Percentiles rank a stretch among this genome's conserved stretches.
Evolutionary conservation across 2,797 vertebrate genomes (phyloP).

Genomic region (Sebastes diaconus): DNA sequence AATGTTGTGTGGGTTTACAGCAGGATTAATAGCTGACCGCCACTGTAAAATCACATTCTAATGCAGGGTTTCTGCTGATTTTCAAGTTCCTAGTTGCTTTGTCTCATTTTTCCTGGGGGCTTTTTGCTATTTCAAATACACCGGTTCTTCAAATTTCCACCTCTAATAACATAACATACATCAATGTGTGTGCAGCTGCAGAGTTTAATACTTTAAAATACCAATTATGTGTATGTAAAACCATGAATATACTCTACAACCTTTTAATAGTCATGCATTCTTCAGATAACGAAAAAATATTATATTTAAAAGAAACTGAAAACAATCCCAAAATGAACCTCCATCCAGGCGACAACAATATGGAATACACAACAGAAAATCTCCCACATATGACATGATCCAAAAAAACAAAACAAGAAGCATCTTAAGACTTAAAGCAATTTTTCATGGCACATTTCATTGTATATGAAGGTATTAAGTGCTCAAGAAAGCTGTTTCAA

Average conservation of each 20-base stretch:
- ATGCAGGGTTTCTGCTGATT: background rate
- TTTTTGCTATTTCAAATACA: background rate
- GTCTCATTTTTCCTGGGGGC: background rate
- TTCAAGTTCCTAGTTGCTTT: background rate
- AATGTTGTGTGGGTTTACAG: background rate
- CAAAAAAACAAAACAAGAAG: background rate
- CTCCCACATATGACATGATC: background rate
- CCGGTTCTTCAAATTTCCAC: background rate
- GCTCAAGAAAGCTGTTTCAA: background rate
- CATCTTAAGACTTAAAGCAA: background rate
- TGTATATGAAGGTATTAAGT: too few relatives aligned
- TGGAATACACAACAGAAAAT: background rate
- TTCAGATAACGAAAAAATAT: too few relatives aligned
- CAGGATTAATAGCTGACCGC: background rate
- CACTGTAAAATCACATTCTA: background rate
- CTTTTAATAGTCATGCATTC: background rate
- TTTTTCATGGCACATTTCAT: background rate
- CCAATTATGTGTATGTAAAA: background rate
- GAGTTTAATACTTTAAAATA: background rate
- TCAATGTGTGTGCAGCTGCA: background rate
- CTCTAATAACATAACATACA: background rate
- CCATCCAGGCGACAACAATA: background rate
- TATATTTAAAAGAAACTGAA: background rate
- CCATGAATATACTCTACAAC: background rate
- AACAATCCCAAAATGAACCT: background rate